Conservation (phyloP, 1,140 invertebrate genomes). For the Sesamia nonagrioides region DNA sequence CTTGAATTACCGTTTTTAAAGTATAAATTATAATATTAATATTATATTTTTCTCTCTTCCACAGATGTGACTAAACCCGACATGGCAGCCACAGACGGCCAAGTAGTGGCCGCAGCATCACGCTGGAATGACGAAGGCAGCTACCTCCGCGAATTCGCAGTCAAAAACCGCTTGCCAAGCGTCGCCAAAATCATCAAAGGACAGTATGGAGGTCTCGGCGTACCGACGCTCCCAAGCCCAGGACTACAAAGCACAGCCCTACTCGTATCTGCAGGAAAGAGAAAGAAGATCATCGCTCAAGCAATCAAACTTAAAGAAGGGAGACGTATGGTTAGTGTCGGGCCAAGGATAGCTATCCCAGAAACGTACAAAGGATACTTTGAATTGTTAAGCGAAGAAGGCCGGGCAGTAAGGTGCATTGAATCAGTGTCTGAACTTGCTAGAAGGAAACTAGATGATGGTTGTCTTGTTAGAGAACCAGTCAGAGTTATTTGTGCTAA, state of each 20-base stretch:
- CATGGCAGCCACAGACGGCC: slow-evolving; percentile 95
- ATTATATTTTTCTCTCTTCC: slow-evolving; percentile 56
- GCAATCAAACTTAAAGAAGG: slow-evolving; percentile 97
- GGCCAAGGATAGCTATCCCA: slow-evolving; percentile 95
- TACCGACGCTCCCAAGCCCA: slow-evolving; percentile 94
- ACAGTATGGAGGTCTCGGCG: slow-evolving; percentile 95
- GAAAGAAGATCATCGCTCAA: slow-evolving; percentile 95
- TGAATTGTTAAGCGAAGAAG: slow-evolving; percentile 97
- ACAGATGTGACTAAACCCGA: slow-evolving; percentile 81
- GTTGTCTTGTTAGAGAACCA: slow-evolving; percentile 95
- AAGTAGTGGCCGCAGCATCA: slow-evolving; percentile 94
- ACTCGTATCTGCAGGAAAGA: slow-evolving; percentile 93
- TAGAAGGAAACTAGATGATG: slow-evolving; percentile 92
- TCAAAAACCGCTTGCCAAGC: slow-evolving; percentile 93
- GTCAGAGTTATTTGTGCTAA: slow-evolving; percentile 93
- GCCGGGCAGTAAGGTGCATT: slow-evolving; percentile 95
- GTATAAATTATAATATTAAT: neutral
- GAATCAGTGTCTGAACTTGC: slow-evolving; percentile 95
- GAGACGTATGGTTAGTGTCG: slow-evolving; percentile 91
- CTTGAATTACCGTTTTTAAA: neutral
- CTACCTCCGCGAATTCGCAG: slow-evolving; percentile 93
- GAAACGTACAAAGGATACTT: slow-evolving; percentile 97
- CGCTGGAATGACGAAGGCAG: slow-evolving; percentile 94
- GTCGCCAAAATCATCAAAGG: slow-evolving; percentile 97
- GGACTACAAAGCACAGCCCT: slow-evolving; percentile 94